Base-by-base conservation (phyloP, 2,113 vertebrate species). In the Phalacrocorax pelagicus region DNA sequence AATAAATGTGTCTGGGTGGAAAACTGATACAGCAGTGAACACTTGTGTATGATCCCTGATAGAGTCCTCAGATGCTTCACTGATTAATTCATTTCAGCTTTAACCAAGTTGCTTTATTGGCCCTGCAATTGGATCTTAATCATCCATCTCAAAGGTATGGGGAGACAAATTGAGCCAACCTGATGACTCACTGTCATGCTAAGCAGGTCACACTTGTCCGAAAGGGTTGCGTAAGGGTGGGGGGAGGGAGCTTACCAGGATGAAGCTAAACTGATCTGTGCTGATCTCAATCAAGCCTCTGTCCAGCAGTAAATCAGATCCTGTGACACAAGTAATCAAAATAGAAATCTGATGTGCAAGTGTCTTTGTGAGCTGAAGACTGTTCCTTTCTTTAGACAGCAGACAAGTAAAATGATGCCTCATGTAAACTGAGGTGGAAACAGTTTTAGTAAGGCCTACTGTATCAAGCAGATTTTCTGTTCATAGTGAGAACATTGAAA, bases 101-200 rank as follows among this genome's bases (percentile, higher is more conserved):
- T 94, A 96, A 94, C 75, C 4, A 18, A 92, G 85, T 49, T 87
- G 82, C 67, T 75, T 63, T 69, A 65, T 83, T 79, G 83, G 77
- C 91, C 73, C 54, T 91, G 96, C 91, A 97, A 98, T 21, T 88
- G 81, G 92, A 97, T 95, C 96, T 93, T 79, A 82, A 80, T 66
- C 72, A 63, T 73, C 80, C 80, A 58, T 81, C 90, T 89, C 78
- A 61, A 91, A 96, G 78, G 72, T 83, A 94, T 44, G 55, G 59
- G 72, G 72, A 86, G 93, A 80, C 62, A 75, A 87, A 54, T 13
- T 93, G 86, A 97, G 95, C 94, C 94, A 94, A 74, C 42, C 49
- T 90, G 83, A 96, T 98, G 96, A 97, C 87, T 95, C 96, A 95
- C 83, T 81, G 52, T 95, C 95, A 95, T 92, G 94, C 96, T 97